These are phyloP conservation scores for Acipenser oxyrinchus DNA, from an alignment of 2,797 vertebrate genomes.

Conservation along the genomic window DNA sequence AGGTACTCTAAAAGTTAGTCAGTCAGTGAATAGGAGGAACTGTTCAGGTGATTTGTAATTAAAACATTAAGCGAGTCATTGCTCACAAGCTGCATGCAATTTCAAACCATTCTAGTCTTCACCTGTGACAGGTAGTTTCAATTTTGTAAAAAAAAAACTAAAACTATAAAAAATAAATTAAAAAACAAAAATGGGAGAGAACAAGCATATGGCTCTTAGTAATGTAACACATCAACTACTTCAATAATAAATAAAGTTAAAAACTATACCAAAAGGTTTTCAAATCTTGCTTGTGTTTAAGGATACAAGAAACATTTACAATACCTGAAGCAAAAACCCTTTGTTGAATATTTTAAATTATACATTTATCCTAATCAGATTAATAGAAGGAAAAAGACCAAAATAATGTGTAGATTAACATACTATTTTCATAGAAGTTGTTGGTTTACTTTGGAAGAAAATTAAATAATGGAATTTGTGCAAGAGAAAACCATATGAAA, in stretches of 20 bases:
- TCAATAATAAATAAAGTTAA: conserved; percentile 83
- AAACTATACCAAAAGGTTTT: conserved; percentile 72
- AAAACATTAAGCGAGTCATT: conserved; percentile 23
- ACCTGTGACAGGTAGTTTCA: conserved; percentile 49
- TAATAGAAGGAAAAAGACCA: conserved; percentile 62
- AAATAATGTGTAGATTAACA: conserved; percentile 58
- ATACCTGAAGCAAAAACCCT: conserved; percentile 69
- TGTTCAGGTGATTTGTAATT: conserved; percentile 9
- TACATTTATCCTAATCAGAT: conserved; percentile 43
- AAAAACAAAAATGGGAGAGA: conserved; percentile 28
- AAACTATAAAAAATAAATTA: no score
- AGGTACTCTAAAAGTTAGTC: conserved; percentile 24
- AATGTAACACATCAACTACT: conserved; percentile 66
- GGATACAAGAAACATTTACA: conserved; percentile 81
- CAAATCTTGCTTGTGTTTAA: conserved; percentile 67
- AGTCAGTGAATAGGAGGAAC: conserved; percentile 22
- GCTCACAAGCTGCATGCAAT: conserved; percentile 59
- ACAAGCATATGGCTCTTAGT: conserved; percentile 68
- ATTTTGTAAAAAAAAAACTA: conserved; percentile 38
- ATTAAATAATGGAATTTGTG: conserved; percentile 55
- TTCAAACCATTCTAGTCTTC: conserved; percentile 49
- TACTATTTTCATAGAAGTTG: conserved; percentile 40
- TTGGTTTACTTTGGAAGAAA: conserved; percentile 53
- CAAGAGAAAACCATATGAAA: conserved; percentile 66
- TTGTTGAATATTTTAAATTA: conserved; percentile 61